phyloP scores from a whole-genome alignment of 2,888 invertebrate genomes.

The Synergus laeviventris region DNA sequence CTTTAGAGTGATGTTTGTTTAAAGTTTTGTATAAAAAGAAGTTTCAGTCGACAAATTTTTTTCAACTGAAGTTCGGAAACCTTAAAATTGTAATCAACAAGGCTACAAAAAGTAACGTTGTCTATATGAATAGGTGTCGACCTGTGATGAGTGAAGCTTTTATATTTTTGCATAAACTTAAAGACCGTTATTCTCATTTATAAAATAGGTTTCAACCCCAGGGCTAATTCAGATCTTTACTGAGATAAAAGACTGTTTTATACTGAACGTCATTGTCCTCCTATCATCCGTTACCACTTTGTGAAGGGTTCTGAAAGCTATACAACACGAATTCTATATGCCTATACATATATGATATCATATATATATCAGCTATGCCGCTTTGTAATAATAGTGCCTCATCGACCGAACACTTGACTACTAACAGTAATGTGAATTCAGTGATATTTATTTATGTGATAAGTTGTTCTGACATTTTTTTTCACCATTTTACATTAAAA shows the following conservation, averaged over 20 bases:
- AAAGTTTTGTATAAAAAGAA: too few species aligned
- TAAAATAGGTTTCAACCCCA: not conserved
- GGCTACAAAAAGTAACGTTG: too few species aligned
- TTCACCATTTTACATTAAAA: not conserved
- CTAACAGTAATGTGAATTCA: not conserved
- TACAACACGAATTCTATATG: not conserved
- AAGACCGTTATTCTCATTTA: not conserved
- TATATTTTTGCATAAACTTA: not conserved
- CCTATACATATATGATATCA: conserved; percentile 10
- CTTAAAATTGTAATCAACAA: too few species aligned
- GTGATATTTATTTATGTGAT: not conserved
- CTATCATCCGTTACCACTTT: not conserved
- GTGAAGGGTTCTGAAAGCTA: not conserved
- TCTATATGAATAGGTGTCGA: too few species aligned
- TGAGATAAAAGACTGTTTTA: conserved; percentile 11
- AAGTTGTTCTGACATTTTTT: not conserved
- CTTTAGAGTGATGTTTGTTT: too few species aligned
- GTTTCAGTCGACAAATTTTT: too few species aligned
- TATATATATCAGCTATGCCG: too few species aligned
- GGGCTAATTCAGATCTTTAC: not conserved
- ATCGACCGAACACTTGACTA: conserved; percentile 19
- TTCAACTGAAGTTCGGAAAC: too few species aligned
- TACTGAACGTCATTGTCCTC: conserved; percentile 5
- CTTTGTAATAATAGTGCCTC: conserved; percentile 9
- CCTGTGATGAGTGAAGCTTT: not conserved